These are phyloP conservation scores for Hypsopygia costalis DNA, from an alignment of 2,888 invertebrate genomes.

Conservation along the genomic window DNA sequence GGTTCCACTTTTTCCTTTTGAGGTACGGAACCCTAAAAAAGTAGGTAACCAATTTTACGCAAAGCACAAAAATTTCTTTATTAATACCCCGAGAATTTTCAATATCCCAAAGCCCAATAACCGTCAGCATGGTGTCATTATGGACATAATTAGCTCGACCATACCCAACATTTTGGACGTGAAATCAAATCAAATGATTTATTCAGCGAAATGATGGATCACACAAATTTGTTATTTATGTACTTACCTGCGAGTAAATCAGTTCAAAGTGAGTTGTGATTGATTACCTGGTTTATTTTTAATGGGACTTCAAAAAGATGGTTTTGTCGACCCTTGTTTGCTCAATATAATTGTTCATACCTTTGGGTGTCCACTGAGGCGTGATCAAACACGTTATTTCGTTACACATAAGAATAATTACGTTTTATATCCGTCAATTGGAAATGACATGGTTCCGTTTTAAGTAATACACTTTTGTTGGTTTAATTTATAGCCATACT, in stretches of 20 bases:
- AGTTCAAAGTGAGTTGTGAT: slow-evolving; percentile 12
- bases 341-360: not conserved
- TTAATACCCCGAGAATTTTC: too few relatives aligned
- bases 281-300: slow-evolving; percentile 12
- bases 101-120: too few relatives aligned
- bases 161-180: slow-evolving; percentile 19
- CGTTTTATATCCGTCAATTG: not conserved
- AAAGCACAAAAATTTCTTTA: too few relatives aligned
- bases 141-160: not conserved
- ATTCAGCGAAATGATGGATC: slow-evolving; percentile 48
- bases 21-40: too few relatives aligned
- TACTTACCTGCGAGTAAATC: slow-evolving; percentile 8
- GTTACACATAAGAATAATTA: not conserved
- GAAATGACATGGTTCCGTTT: too few relatives aligned
- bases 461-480: too few relatives aligned
- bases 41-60: too few relatives aligned
- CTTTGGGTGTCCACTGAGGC: not conserved
- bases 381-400: not conserved
- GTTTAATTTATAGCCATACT: too few relatives aligned
- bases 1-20: too few relatives aligned
- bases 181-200: slow-evolving; percentile 37
- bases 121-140: too few relatives aligned
- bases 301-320: slow-evolving; percentile 7
- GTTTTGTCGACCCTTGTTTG: not conserved
- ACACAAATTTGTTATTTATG: slow-evolving; percentile 37